Evolutionary conservation across 1,140 invertebrate genomes (phyloP).

Genomic region (Drosophila orena): DNA sequence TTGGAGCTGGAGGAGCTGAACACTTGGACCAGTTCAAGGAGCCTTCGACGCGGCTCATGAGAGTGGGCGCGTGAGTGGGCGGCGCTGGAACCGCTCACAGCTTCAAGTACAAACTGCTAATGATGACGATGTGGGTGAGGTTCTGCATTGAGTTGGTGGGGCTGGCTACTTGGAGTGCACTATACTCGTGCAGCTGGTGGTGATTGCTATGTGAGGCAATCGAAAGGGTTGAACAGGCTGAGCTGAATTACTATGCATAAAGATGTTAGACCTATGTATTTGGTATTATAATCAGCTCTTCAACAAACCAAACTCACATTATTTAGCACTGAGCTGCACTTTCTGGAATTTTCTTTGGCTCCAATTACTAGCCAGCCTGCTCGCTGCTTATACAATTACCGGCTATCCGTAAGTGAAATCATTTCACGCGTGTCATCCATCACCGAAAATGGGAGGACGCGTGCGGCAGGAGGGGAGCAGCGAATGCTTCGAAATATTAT

Average conservation of each 20-base stretch:
- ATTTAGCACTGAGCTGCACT: not conserved
- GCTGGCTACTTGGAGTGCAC: not conserved
- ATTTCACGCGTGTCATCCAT: slow-evolving; percentile 72
- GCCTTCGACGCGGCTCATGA: slow-evolving; percentile 16
- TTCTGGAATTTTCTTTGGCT: not conserved
- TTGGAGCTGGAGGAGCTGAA: slow-evolving; percentile 21
- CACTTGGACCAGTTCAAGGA: slow-evolving; percentile 57
- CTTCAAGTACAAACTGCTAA: slow-evolving; percentile 69
- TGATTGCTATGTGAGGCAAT: slow-evolving; percentile 5
- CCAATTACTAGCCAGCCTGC: not conserved
- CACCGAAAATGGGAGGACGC: slow-evolving; percentile 25
- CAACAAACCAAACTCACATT: too few species aligned
- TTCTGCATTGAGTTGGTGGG: not conserved
- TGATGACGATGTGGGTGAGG: slow-evolving; percentile 40
- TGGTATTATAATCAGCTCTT: not conserved
- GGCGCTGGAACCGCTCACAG: slow-evolving; percentile 17
- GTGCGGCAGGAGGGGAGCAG: slow-evolving; percentile 21
- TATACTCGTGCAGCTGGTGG: not conserved
- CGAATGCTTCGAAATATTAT: slow-evolving; percentile 20
- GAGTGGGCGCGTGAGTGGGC: slow-evolving; percentile 31
- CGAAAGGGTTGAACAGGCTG: not conserved
- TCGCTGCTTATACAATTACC: slow-evolving; percentile 53
- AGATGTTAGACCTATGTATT: not conserved
- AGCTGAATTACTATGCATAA: not conserved
- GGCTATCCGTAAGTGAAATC: slow-evolving; percentile 65